Conservation (phyloP, 2,797 vertebrate genomes). For the Gallinago solitaria region DNA sequence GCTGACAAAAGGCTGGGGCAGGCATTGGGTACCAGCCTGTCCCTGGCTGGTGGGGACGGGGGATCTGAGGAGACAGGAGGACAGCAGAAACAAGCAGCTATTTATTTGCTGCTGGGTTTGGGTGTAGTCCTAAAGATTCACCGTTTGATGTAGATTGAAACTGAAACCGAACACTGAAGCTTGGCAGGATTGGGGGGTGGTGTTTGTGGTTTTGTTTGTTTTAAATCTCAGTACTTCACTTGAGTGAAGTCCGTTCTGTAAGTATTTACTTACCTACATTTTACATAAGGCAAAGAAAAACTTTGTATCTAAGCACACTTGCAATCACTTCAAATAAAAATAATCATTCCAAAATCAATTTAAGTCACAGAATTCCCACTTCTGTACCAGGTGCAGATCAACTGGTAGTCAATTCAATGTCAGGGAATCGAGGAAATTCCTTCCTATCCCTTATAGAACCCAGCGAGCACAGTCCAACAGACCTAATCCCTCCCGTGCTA, state of each 20-base stretch:
- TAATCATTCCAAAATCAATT: not conserved
- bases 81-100: not conserved
- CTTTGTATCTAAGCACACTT: not conserved
- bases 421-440: not conserved
- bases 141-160: not conserved
- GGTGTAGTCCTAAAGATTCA: not conserved
- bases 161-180: not conserved
- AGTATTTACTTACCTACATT: not conserved
- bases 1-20: not conserved
- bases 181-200: rapidly evolving
- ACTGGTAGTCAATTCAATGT: not conserved
- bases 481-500: not conserved
- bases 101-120: not conserved
- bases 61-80: not conserved
- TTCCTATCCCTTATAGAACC: not conserved
- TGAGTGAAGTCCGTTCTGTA: not conserved
- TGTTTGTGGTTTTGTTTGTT: not conserved
- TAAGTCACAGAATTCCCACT: not conserved
- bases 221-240: not conserved
- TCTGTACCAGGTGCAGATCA: not conserved
- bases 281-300: not conserved
- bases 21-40: not conserved
- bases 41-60: not conserved
- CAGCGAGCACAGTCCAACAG: not conserved
- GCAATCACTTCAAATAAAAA: not conserved